A percentile compares a stretch with the other conserved stretches of the same genome.
These are phyloP conservation scores for Amphilophus citrinellus DNA, from an alignment of 2,113 vertebrate genomes.

Conservation along the genomic window DNA sequence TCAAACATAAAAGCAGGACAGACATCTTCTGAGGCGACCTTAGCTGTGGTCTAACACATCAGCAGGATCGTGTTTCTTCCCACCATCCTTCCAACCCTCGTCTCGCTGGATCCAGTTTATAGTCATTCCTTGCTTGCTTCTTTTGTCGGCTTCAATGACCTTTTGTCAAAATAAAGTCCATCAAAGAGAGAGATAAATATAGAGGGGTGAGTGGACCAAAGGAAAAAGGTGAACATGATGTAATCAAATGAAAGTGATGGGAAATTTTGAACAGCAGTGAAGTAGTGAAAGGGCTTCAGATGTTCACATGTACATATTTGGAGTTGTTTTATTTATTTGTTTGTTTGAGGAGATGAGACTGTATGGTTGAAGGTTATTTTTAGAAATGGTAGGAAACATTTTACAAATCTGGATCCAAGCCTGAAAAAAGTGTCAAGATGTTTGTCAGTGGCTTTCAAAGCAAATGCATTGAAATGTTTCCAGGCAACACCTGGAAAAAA, in stretches of 20 bases:
- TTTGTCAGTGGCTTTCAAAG: neutral
- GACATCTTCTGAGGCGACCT: neutral
- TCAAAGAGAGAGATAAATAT: conserved; percentile 3
- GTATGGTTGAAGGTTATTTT: neutral
- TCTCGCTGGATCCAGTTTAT: neutral
- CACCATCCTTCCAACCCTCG: neutral
- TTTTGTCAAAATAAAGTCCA: conserved; percentile 48
- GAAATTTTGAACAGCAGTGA: conserved; percentile 1
- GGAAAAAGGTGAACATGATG: conserved; percentile 33
- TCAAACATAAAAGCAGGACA: neutral
- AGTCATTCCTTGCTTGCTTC: conserved; percentile 15
- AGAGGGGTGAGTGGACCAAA: neutral
- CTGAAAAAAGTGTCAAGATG: neutral
- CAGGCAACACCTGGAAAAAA: neutral
- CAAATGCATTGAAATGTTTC: neutral
- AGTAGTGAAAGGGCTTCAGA: neutral
- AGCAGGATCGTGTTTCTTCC: neutral
- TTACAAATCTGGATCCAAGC: neutral
- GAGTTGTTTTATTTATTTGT: neutral
- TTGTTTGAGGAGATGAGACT: neutral
- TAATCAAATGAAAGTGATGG: conserved; percentile 48
- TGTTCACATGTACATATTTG: neutral
- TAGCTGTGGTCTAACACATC: neutral
- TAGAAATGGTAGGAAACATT: neutral
- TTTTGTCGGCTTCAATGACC: conserved; percentile 43